Percentiles rank a stretch among this genome's conserved stretches.
These are phyloP conservation scores for Corbicula japonica DNA, from an alignment of 2,888 invertebrate species.

Conservation along the genomic window DNA sequence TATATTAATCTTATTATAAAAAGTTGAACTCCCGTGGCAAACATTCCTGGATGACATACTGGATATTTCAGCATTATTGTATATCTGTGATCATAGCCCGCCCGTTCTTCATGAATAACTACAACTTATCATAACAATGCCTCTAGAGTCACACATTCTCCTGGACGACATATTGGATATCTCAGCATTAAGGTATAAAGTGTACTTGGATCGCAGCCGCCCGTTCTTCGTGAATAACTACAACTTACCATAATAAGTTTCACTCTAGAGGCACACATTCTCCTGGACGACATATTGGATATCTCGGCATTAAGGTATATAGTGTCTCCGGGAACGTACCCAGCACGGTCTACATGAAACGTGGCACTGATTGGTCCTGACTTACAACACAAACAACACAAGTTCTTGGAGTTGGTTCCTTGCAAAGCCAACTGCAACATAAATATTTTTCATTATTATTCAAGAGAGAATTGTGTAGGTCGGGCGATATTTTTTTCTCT, in stretches of 20 bases:
- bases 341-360: conserved; percentile 95
- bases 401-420: conserved; percentile 89
- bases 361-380: conserved; percentile 95
- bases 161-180: conserved; percentile 95
- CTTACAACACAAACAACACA: conserved; percentile 88
- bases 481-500: no score
- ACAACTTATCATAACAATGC: conserved; percentile 91
- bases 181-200: conserved; percentile 94
- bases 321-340: conserved; percentile 97
- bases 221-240: no score
- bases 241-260: conserved; percentile 91
- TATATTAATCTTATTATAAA: no score
- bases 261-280: conserved; percentile 94
- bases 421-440: conserved; percentile 87
- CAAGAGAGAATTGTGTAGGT: no score
- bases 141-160: conserved; percentile 93
- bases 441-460: no score
- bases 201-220: no score
- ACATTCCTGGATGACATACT: conserved; percentile 95
- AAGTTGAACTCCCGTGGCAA: no score
- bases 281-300: conserved; percentile 94
- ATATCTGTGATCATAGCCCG: no score
- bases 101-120: no score
- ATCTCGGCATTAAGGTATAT: conserved; percentile 95
- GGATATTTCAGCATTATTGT: conserved; percentile 93